Percentiles rank a stretch among this genome's conserved stretches.
Evolutionary conservation across 1,140 invertebrate genomes (phyloP).

Genomic region (Phenacoccus solenopsis): DNA sequence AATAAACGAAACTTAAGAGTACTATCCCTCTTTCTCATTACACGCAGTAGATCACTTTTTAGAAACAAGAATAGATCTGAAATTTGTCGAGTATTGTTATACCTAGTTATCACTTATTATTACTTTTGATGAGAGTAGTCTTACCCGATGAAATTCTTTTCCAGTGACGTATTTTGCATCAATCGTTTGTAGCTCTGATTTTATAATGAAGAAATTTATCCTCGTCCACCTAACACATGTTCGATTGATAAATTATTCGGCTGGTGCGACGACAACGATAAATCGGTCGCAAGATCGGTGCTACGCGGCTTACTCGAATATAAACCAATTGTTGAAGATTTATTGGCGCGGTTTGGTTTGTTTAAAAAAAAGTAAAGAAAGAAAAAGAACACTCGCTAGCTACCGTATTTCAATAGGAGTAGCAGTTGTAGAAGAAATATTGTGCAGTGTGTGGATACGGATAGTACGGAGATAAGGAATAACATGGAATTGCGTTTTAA

Average conservation of each 20-base stretch:
- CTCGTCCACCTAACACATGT: background rate
- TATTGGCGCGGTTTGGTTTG: conserved; percentile 12
- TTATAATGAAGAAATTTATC: conserved; percentile 10
- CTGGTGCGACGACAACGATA: conserved; percentile 4
- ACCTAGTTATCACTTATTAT: no score
- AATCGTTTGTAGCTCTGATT: background rate
- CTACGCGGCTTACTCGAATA: background rate
- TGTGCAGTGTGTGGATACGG: no score
- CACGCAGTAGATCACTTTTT: no score
- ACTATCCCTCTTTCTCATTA: no score
- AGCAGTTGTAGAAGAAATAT: conserved; percentile 14
- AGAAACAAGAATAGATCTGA: no score
- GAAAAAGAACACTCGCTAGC: background rate
- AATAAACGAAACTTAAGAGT: no score
- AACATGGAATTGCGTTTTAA: conserved; percentile 15
- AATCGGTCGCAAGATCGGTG: conserved; percentile 8
- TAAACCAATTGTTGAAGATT: conserved; percentile 9
- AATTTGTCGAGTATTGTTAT: no score
- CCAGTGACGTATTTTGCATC: no score
- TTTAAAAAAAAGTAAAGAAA: background rate
- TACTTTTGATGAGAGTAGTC: no score
- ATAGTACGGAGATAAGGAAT: conserved; percentile 12
- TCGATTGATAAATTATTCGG: conserved; percentile 8
- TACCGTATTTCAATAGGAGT: conserved; percentile 15
- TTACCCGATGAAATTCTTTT: no score